phyloP scores from a whole-genome alignment of 2,797 vertebrate species.

The Eupleurogrammus muticus region DNA sequence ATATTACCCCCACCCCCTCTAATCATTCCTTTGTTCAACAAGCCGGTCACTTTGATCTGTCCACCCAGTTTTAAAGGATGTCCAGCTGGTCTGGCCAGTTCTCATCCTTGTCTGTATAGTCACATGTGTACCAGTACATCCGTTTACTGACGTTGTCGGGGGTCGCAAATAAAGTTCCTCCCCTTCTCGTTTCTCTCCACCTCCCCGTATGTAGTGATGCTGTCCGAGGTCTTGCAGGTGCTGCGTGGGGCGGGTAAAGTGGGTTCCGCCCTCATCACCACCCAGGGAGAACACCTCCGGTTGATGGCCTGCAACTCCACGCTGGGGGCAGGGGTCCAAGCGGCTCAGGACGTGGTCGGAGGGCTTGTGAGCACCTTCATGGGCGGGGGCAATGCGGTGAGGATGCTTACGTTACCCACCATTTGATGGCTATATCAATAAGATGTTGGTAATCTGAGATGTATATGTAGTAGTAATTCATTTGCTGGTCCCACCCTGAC shows the following conservation, averaged over 20 bases:
- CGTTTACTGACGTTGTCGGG: too few species aligned
- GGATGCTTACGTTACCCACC: background rate
- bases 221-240: slow-evolving; percentile 82
- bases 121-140: too few species aligned
- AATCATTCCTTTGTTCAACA: too few species aligned
- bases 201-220: slow-evolving; percentile 64
- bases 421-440: background rate
- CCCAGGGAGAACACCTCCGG: slow-evolving; percentile 82
- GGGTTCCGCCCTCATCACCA: slow-evolving; percentile 77
- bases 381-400: slow-evolving; percentile 67
- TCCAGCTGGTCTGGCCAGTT: too few species aligned
- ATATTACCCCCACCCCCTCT: too few species aligned
- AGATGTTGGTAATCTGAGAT: background rate
- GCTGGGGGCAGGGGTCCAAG: slow-evolving; percentile 75
- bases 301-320: slow-evolving; percentile 80
- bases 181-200: background rate
- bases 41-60: too few species aligned
- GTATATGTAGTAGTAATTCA: background rate
- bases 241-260: slow-evolving; percentile 85
- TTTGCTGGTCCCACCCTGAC: background rate
- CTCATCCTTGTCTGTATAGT: too few species aligned
- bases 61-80: too few species aligned
- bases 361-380: slow-evolving; percentile 69
- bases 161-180: background rate
- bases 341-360: slow-evolving; percentile 73